Evolutionary conservation across 23 tunicate species (phyloP), one percentile per base, ranked within the genome.

Genomic region (Aplidium turbinatum): DNA sequence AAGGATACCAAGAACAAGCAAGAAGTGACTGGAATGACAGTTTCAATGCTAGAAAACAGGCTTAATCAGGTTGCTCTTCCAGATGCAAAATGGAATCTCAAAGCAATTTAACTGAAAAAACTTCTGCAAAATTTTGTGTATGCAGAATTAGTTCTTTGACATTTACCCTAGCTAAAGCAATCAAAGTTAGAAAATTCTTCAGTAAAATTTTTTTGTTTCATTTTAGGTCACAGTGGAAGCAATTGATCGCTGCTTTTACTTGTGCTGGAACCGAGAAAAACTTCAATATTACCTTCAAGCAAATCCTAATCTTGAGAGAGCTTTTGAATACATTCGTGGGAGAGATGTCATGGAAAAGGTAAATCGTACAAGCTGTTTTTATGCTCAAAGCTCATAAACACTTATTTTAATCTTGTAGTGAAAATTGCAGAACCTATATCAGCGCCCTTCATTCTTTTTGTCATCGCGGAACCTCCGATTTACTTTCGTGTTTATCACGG

Each of bases 201-300:
- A 9, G 18, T 31, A 30, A 63, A 32, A 7, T 16, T 20, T n/a
- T 20, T 56, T 16, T 42, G 13, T 9, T 42, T 42, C 11, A 16
- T 16, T 42, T 42, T 20, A 91, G 97, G 97, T 91, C 5, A 73
- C 97, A 13, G 64, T 84, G 1, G 97, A 91, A 74, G 97, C 97
- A 4, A 82, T 80, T 32, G 97, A 91, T 56, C 81, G 79, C 1
- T 91, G 97, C 79, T 73, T 54, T 45, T 91, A 84, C 46, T 58
- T 91, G 21, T 91, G 97, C 78, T 91, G 97, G 97, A 91, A 91
- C 62, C 55, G 85, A 26, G 90, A 91, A 36, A 91, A 81, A 31
- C 73, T 91, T 48, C 89, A 83, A 73, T 91, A 64, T 74, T 91
- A 91, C 50, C 60, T 91, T 31, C 85, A 91, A 75, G 97, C 85